Conservation (phyloP, 2,113 vertebrate genomes). For the Pseudonaja textilis region DNA sequence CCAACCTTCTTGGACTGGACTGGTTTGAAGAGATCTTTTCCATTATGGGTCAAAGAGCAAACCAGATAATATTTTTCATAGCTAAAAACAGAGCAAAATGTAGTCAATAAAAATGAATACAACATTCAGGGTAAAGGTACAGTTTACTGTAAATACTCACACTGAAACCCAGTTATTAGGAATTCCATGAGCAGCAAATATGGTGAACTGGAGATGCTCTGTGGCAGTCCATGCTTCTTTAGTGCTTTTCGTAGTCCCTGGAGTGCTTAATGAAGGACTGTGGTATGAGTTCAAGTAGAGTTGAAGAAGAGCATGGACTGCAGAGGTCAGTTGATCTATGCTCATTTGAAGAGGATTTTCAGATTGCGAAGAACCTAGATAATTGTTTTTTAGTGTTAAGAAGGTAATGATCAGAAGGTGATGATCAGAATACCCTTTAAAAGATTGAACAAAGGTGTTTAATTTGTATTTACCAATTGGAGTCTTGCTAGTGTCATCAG, state of each 20-base stretch:
- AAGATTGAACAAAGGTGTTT: conserved; percentile 11
- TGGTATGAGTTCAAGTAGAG: conserved; percentile 80
- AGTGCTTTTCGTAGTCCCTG: conserved; percentile 53
- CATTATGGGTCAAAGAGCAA: conserved; percentile 92
- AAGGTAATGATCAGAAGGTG: background rate
- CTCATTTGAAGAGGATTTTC: conserved; percentile 77
- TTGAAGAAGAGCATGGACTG: conserved; percentile 82
- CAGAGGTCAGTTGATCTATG: conserved; percentile 78
- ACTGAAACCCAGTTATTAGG: conserved; percentile 87
- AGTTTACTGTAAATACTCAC: conserved; percentile 69
- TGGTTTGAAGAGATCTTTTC: conserved; percentile 94
- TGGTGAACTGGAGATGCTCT: conserved; percentile 92
- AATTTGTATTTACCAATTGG: conserved; percentile 62
- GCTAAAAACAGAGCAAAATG: conserved; percentile 65
- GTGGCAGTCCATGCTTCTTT: conserved; percentile 85
- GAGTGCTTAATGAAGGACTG: conserved; percentile 35
- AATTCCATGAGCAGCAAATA: conserved; percentile 92
- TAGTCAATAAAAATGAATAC: background rate
- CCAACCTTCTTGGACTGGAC: conserved; percentile 96
- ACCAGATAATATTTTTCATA: conserved; percentile 96
- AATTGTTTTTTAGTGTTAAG: conserved; percentile 25
- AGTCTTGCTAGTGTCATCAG: conserved; percentile 53
- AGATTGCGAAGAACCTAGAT: conserved; percentile 67
- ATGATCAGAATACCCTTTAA: background rate
- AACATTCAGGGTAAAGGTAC: background rate